These are phyloP conservation scores for Drymodes brunneopygia DNA, from an alignment of 2,113 vertebrate species.

Conservation along the genomic window DNA sequence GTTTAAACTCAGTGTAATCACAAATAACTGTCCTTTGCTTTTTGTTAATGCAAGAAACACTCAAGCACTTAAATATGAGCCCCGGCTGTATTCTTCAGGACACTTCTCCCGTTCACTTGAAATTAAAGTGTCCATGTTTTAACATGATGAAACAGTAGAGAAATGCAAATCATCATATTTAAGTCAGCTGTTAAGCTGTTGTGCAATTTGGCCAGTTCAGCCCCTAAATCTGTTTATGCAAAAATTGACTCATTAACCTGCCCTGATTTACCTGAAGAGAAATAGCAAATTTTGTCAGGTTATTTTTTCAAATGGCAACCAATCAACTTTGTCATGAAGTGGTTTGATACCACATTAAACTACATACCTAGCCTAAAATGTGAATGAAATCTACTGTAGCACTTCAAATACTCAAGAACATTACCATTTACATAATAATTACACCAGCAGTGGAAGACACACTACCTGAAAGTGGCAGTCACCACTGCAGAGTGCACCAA, in stretches of 20 bases:
- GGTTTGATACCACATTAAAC: not conserved
- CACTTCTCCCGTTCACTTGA: not conserved
- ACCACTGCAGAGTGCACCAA: not conserved
- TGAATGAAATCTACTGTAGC: not conserved
- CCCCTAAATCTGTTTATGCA: slow-evolving; percentile 72
- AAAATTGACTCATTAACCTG: slow-evolving; percentile 64
- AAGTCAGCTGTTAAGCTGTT: slow-evolving; percentile 67
- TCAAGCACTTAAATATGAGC: not conserved
- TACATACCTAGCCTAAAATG: not conserved
- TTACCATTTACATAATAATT: not conserved
- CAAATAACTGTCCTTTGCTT: not conserved
- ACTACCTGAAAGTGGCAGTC: slow-evolving; percentile 31
- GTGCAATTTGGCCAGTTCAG: slow-evolving; percentile 68
- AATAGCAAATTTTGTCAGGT: not conserved
- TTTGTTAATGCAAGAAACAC: not conserved
- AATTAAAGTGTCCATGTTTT: not conserved
- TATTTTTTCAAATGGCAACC: not conserved
- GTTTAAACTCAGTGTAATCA: not conserved
- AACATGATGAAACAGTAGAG: not conserved
- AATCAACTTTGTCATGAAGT: not conserved
- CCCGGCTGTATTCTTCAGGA: not conserved
- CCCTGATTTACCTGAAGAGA: not conserved
- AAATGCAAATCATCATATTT: slow-evolving; percentile 53
- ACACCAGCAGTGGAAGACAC: slow-evolving; percentile 37
- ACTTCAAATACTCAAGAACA: not conserved